Conservation (phyloP, 2,113 vertebrate species). For the Scomber japonicus region DNA sequence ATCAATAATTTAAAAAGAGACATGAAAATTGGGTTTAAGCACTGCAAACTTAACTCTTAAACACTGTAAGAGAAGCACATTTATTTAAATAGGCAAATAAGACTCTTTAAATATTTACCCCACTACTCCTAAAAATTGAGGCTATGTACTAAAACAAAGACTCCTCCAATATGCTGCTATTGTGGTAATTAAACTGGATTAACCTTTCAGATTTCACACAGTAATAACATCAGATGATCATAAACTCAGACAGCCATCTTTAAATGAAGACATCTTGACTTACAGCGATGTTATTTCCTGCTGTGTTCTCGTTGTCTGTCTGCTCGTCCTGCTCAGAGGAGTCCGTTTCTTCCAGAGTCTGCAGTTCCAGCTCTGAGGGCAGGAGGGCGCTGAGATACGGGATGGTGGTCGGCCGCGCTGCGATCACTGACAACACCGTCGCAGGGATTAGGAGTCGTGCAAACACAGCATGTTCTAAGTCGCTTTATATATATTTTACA, state of each 20-base stretch:
- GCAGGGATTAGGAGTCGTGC: background rate
- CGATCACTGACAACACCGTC: constrained; percentile 88
- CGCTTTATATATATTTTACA: background rate
- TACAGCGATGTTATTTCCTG: constrained; percentile 87
- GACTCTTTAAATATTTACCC: no score
- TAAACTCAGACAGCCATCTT: background rate
- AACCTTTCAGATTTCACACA: background rate
- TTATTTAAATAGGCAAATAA: no score
- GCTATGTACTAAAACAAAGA: background rate
- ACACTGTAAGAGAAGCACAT: no score
- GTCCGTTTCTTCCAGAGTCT: constrained; percentile 96
- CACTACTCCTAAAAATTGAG: no score
- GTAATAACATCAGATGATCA: background rate
- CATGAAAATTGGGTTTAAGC: no score
- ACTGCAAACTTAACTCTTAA: no score
- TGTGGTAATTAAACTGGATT: background rate
- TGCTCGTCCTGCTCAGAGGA: constrained; percentile 98
- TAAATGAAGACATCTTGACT: constrained; percentile 18
- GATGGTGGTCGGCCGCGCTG: constrained; percentile 90
- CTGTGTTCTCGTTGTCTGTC: constrained; percentile 92
- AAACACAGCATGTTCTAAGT: background rate
- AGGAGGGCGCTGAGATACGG: constrained; percentile 96
- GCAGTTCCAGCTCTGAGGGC: constrained; percentile 96
- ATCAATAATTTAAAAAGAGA: no score
- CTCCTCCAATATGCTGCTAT: constrained; percentile 1